These are phyloP conservation scores for Anarrhichthys ocellatus DNA, from an alignment of 2,113 vertebrate species.

Conservation along the genomic window DNA sequence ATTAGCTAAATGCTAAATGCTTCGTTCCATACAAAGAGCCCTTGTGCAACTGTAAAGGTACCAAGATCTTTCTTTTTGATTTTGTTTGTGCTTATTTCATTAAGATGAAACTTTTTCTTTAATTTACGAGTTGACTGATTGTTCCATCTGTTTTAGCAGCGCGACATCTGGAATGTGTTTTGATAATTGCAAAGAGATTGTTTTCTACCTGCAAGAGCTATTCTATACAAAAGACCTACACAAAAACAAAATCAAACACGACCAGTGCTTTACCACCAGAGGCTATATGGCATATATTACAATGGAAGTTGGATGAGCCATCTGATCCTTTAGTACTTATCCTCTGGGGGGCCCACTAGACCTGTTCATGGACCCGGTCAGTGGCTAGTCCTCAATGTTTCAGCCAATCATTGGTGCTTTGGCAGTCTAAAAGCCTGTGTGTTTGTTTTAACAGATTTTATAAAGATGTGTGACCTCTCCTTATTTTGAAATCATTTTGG, in stretches of 20 bases:
- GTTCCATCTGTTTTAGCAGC: constrained; percentile 52
- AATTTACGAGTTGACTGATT: constrained; percentile 47
- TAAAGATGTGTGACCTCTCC: neutral
- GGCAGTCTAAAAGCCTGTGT: neutral
- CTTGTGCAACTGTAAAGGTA: constrained; percentile 25
- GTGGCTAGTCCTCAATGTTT: constrained; percentile 16
- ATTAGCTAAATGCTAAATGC: neutral
- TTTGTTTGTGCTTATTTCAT: constrained; percentile 57
- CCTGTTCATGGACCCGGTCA: constrained; percentile 26
- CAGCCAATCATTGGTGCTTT: neutral
- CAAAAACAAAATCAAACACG: constrained; percentile 42
- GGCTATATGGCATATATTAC: constrained; percentile 9
- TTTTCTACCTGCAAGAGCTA: constrained; percentile 47
- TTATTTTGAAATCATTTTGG: neutral
- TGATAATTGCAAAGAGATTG: constrained; percentile 59
- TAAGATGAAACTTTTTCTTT: constrained; percentile 20
- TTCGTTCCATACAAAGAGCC: neutral
- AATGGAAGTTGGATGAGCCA: constrained; percentile 7
- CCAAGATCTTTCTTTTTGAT: neutral
- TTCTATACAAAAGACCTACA: constrained; percentile 29
- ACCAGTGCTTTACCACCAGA: constrained; percentile 34
- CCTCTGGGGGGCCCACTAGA: constrained; percentile 70
- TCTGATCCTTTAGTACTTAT: constrained; percentile 11
- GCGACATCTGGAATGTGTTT: constrained; percentile 58
- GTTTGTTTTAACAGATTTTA: constrained; percentile 21